A percentile compares a stretch with the other conserved stretches of the same genome.
These are phyloP conservation scores for Hydrotaea diabolus DNA, from an alignment of 2,888 invertebrate species.

Conservation along the genomic window DNA sequence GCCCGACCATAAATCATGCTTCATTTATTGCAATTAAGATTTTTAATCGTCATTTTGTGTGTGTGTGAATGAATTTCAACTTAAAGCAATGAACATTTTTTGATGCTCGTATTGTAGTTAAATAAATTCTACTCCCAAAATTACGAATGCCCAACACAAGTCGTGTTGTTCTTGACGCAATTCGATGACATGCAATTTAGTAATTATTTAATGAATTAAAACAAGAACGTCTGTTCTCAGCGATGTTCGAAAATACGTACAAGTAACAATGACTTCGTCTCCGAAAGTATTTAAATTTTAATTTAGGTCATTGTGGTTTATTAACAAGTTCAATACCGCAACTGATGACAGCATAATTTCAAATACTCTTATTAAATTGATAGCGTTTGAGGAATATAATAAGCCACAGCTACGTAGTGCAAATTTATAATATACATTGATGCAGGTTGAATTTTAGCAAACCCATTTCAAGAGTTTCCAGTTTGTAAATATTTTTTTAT, in stretches of 20 bases:
- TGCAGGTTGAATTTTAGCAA: too few relatives aligned
- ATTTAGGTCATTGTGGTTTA: neutral
- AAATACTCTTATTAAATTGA: too few relatives aligned
- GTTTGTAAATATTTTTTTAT: too few relatives aligned
- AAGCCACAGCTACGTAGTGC: too few relatives aligned
- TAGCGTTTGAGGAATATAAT: too few relatives aligned
- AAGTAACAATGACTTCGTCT: neutral
- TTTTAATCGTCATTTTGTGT: too few relatives aligned
- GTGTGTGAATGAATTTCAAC: neutral
- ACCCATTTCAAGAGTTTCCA: too few relatives aligned
- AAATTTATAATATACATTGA: too few relatives aligned
- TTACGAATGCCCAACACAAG: neutral
- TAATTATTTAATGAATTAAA: conserved; percentile 5
- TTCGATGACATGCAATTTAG: conserved; percentile 16
- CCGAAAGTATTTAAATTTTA: too few relatives aligned
- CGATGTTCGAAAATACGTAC: neutral
- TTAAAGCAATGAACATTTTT: neutral
- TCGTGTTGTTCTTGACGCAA: neutral
- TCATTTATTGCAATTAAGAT: neutral
- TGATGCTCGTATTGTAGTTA: neutral
- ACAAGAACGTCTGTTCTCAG: neutral
- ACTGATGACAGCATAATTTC: too few relatives aligned
- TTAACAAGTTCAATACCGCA: too few relatives aligned
- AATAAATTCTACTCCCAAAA: neutral
- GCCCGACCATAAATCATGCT: neutral